Base-by-base conservation (phyloP, 2,888 invertebrate species). In the Oxyscelio sp. region DNA sequence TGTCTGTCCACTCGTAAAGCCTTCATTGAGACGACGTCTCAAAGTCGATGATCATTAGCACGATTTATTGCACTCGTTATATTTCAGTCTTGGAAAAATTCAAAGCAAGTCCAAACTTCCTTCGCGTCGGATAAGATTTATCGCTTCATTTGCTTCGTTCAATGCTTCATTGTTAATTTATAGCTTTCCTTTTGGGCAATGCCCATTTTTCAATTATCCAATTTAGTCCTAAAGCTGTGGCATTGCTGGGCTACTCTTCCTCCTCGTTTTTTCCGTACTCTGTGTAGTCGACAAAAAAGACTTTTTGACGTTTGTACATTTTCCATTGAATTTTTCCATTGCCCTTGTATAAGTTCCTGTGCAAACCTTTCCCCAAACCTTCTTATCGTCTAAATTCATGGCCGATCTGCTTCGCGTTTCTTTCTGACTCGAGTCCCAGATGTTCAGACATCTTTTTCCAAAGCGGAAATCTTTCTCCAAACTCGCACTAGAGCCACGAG, bases 311-410 rank as follows among this genome's bases (percentile, higher is more conserved):
- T 91, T 90, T 8, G 54, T 4, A 40, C 31, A 45, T 70, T 91
- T 94, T 5, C 92, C 90, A 34, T 88, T 92, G 68, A 95, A 94
- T 85, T 93, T 94, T 83, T 94, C 94, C 93, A 95, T 94, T 1
- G 94, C 94, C 15, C 94, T 90, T 8, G 93, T 94, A 74, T 95
- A 94, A 5, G 94, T 94, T 0, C 95, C 95, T 0, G 94, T 94
- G 87, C 95, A 94, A 3, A 95, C 91, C 81, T 92, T 91, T 11
- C 94, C 94, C 94, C 94, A 91, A 56, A 92, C 85, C 63, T 89
- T 92, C 31, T 90, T 90, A 21, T 93, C 92, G 6, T 92, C 92
- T 8, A 75, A 78, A 65, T 85, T 81, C 19, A 73, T 48, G 11
- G 81, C 73, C n/a, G 87, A 59, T 56, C 83, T 52, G 24, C 65